Evolutionary conservation across 1,140 invertebrate genomes (phyloP).

Genomic region (Cyclina sinensis): DNA sequence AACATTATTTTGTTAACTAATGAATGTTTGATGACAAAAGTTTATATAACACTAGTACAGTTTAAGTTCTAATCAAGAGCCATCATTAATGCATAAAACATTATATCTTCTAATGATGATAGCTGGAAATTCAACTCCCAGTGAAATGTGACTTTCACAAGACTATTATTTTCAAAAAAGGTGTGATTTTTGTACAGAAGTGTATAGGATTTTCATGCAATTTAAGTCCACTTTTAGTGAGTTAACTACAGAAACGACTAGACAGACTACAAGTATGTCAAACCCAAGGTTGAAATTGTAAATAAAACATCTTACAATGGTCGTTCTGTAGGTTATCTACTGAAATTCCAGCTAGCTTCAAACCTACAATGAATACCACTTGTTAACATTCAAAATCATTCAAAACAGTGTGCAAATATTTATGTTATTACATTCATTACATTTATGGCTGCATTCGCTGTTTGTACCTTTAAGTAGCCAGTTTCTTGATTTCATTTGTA

Average conservation of each 20-base stretch:
- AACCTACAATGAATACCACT: constrained; percentile 50
- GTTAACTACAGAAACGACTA: constrained; percentile 8
- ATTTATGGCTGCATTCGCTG: no score
- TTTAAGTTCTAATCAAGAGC: no score
- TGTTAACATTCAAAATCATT: constrained; percentile 5
- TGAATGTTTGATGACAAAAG: no score
- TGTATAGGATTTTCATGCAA: background rate
- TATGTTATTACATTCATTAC: no score
- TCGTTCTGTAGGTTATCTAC: constrained; percentile 55
- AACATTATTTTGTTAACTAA: no score
- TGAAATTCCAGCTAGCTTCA: constrained; percentile 62
- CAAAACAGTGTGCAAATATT: constrained; percentile 33
- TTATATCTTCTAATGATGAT: background rate
- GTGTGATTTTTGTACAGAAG: background rate
- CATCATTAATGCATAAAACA: no score
- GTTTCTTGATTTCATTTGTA: no score
- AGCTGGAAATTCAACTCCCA: constrained; percentile 1
- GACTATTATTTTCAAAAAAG: background rate
- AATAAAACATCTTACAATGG: constrained; percentile 46
- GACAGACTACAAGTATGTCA: constrained; percentile 18
- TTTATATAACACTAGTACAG: no score
- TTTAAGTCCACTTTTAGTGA: background rate
- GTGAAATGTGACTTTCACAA: background rate
- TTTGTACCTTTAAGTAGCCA: no score
- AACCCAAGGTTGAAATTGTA: constrained; percentile 16